Conservation (phyloP, 1,140 invertebrate genomes). For the Grapholita molesta region DNA sequence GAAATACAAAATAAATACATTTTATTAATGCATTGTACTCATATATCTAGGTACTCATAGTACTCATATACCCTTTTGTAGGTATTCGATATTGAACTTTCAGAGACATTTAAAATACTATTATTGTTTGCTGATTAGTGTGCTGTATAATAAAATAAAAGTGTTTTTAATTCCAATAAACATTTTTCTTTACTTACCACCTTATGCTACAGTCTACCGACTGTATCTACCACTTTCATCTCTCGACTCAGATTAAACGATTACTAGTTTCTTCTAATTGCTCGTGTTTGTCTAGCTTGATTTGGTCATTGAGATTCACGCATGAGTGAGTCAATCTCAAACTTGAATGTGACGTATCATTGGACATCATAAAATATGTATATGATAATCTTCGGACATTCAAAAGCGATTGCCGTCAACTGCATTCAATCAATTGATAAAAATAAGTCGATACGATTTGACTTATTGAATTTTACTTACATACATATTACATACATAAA, state of each 20-base stretch:
- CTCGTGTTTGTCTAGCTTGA: constrained; percentile 51
- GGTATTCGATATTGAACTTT: no score
- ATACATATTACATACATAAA: no score
- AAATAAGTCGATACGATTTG: neutral
- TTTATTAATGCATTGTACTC: no score
- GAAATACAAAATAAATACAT: no score
- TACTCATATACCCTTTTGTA: no score
- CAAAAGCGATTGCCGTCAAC: neutral
- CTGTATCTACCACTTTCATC: constrained; percentile 69
- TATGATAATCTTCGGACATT: neutral
- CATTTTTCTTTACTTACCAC: neutral
- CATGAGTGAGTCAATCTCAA: constrained; percentile 36
- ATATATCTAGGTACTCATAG: no score
- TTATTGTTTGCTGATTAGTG: no score
- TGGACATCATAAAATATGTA: neutral
- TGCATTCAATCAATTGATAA: neutral
- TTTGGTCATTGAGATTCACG: constrained; percentile 49
- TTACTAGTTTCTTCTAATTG: constrained; percentile 70
- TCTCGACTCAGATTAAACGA: constrained; percentile 61
- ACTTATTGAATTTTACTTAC: no score
- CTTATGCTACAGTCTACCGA: neutral
- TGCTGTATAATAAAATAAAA: no score
- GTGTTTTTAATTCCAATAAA: neutral
- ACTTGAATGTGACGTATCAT: constrained; percentile 30
- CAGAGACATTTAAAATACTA: no score